These are phyloP conservation scores for Leptopterna dolabrata DNA, from an alignment of 2,888 invertebrate genomes.

Conservation along the genomic window DNA sequence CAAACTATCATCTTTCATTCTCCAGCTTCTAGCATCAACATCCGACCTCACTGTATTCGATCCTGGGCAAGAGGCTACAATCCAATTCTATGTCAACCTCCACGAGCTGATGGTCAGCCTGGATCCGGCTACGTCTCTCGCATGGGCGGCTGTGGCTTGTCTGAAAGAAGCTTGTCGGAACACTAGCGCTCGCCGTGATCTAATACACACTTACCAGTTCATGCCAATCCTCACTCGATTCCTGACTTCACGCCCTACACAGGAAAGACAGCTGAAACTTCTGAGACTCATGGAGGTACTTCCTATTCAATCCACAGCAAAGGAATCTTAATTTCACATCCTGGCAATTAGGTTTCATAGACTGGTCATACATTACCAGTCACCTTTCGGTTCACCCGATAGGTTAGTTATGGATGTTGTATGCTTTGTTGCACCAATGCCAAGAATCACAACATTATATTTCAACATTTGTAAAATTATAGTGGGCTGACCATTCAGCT, in stretches of 20 bases:
- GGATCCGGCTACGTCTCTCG: constrained; percentile 71
- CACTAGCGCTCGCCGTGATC: constrained; percentile 72
- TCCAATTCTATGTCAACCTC: constrained; percentile 76
- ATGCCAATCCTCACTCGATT: constrained; percentile 75
- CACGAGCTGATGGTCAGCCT: constrained; percentile 74
- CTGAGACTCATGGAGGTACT: constrained; percentile 75
- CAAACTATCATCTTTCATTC: too few relatives aligned
- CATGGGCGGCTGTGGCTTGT: constrained; percentile 77
- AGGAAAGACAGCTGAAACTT: constrained; percentile 75
- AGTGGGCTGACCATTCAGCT: too few relatives aligned
- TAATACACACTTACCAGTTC: constrained; percentile 79
- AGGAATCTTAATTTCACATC: too few relatives aligned
- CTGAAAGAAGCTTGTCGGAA: constrained; percentile 74
- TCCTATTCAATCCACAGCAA: too few relatives aligned
- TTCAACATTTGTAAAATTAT: too few relatives aligned
- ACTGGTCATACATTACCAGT: too few relatives aligned
- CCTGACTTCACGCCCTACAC: constrained; percentile 71
- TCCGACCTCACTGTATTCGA: constrained; percentile 70
- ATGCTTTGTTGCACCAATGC: too few relatives aligned
- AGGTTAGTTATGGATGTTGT: too few relatives aligned
- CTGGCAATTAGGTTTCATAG: too few relatives aligned
- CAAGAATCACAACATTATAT: too few relatives aligned
- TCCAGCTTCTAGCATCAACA: constrained; percentile 4
- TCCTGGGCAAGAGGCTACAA: constrained; percentile 73
- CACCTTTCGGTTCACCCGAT: too few relatives aligned